Conservation (phyloP, 2,113 vertebrate genomes). For the Morone saxatilis region DNA sequence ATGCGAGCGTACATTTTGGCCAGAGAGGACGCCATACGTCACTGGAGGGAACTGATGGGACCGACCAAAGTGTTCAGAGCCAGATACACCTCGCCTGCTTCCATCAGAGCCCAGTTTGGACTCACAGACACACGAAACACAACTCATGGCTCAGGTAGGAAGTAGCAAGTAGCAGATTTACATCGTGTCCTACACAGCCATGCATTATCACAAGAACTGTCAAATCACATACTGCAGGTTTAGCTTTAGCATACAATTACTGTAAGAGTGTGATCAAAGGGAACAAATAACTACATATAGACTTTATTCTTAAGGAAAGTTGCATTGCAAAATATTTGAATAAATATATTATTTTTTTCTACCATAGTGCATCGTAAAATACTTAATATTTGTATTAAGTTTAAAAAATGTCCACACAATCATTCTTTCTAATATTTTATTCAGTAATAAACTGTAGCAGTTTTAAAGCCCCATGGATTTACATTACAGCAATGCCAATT, state of each 20-base stretch:
- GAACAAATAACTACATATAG: neutral
- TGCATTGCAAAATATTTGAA: neutral
- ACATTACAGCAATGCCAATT: no score
- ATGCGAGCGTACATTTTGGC: constrained; percentile 96
- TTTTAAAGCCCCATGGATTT: no score
- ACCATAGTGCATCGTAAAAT: no score
- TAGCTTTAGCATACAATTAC: neutral
- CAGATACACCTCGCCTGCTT: constrained; percentile 84
- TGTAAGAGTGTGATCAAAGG: neutral
- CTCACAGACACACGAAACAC: constrained; percentile 97
- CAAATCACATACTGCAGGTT: constrained; percentile 1
- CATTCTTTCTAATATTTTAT: no score
- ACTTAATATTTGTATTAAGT: no score
- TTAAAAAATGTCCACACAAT: no score
- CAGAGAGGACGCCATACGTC: constrained; percentile 87
- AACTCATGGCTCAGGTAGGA: constrained; percentile 94
- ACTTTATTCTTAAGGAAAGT: neutral
- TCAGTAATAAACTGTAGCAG: no score
- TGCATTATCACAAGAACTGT: neutral
- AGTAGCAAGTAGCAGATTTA: neutral
- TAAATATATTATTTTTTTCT: no score
- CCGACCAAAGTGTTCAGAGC: constrained; percentile 95
- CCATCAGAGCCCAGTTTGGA: constrained; percentile 91
- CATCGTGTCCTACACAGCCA: neutral
- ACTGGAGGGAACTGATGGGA: constrained; percentile 95